These are phyloP conservation scores for Tinea trinotella DNA, from an alignment of 2,888 invertebrate species.

Conservation along the genomic window DNA sequence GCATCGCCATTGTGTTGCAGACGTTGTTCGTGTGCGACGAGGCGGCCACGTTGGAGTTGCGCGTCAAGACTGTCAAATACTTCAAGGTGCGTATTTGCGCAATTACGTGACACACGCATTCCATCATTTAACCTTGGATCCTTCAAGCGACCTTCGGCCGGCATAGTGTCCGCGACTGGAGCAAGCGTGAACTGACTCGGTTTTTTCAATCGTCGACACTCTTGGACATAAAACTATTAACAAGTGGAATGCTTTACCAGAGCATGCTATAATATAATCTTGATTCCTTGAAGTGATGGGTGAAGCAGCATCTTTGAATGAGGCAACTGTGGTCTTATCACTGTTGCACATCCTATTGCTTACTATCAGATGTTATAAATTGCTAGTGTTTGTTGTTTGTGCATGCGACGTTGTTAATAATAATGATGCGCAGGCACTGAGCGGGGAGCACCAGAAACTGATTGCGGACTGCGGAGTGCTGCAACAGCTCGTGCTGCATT, in stretches of 20 bases:
- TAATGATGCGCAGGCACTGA: constrained; percentile 76
- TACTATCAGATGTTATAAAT: background rate
- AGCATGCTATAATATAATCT: no score
- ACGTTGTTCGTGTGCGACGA: constrained; percentile 97
- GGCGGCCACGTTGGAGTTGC: constrained; percentile 95
- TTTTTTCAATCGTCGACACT: no score
- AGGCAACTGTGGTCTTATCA: no score
- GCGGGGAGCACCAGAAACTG: constrained; percentile 87
- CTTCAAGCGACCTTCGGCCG: no score
- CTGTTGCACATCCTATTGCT: background rate
- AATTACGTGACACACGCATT: no score
- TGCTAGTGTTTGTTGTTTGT: background rate
- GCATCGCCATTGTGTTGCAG: constrained; percentile 39
- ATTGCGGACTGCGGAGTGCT: constrained; percentile 66
- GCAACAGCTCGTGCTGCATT: constrained; percentile 54
- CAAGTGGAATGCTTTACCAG: no score
- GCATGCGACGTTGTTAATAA: background rate
- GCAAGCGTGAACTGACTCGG: no score
- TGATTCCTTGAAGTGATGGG: no score
- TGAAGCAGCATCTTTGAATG: no score
- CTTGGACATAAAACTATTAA: no score
- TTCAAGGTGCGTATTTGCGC: constrained; percentile 88
- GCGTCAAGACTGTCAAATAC: constrained; percentile 98
- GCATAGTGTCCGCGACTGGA: no score
- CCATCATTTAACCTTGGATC: no score